Conservation (phyloP, 2,113 vertebrate genomes). For the Crotalus horridus region DNA sequence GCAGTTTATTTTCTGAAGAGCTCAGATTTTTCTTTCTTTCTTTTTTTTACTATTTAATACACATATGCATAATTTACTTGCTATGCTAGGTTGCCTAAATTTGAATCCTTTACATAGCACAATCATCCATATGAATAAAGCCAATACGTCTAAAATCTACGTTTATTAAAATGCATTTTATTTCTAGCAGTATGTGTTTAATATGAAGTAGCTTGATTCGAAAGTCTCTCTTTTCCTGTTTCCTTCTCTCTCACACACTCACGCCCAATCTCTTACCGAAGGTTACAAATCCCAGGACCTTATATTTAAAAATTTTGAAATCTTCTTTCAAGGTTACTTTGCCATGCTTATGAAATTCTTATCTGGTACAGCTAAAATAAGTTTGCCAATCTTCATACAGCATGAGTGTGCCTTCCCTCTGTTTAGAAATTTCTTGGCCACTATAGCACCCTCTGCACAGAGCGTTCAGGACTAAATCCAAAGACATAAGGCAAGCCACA, state of each 20-base stretch:
- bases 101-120: background rate
- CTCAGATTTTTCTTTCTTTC: background rate
- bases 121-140: background rate
- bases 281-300: background rate
- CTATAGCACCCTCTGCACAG: conserved; percentile 11
- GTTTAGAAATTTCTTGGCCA: background rate
- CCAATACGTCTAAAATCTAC: background rate
- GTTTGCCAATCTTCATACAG: conserved; percentile 21
- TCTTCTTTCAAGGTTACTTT: conserved; percentile 48
- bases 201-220: background rate
- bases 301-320: conserved; percentile 34
- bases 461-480: conserved; percentile 31
- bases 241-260: background rate
- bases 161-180: background rate
- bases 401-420: conserved; percentile 3
- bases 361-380: conserved; percentile 41
- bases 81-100: background rate
- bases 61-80: background rate
- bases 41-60: background rate
- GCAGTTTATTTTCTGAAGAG: background rate
- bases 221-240: background rate
- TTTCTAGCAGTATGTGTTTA: background rate
- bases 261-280: background rate
- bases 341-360: conserved; percentile 27
- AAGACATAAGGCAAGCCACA: background rate